These are phyloP conservation scores for Catharus minimus DNA, from an alignment of 2,113 vertebrate species.

Conservation along the genomic window DNA sequence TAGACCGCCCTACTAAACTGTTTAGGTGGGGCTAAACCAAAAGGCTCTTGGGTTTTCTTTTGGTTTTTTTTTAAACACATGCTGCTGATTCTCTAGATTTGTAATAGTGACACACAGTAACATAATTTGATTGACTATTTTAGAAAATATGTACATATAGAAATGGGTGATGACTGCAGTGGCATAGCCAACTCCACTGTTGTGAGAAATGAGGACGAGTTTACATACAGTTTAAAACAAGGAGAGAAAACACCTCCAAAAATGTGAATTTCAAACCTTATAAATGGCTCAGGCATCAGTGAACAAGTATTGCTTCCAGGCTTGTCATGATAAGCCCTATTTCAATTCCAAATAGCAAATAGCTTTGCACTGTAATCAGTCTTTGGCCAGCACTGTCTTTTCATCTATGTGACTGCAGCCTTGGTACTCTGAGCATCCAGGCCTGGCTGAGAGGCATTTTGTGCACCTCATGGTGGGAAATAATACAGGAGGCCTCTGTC, in stretches of 20 bases:
- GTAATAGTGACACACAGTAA: not conserved
- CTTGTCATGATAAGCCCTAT: not conserved
- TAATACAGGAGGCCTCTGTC: not conserved
- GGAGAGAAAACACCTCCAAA: not conserved
- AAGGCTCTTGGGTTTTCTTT: not conserved
- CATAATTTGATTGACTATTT: not conserved
- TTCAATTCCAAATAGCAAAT: constrained; percentile 18
- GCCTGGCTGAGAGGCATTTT: not conserved
- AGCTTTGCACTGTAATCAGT: not conserved
- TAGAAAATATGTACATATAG: not conserved
- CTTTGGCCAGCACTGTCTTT: not conserved
- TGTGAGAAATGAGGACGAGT: not conserved
- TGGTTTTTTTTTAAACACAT: not conserved
- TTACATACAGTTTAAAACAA: not conserved
- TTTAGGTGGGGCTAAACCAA: not conserved
- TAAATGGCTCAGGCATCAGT: not conserved
- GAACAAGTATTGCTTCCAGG: constrained; percentile 6
- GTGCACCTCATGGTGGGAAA: not conserved
- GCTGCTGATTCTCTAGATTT: not conserved
- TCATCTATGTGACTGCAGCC: not conserved
- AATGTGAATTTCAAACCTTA: not conserved
- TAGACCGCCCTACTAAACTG: not conserved
- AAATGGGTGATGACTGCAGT: not conserved
- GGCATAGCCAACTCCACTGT: not conserved
- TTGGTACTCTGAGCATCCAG: not conserved